Conservation (phyloP, 2,797 vertebrate genomes). For the Etheostoma nigrum region DNA sequence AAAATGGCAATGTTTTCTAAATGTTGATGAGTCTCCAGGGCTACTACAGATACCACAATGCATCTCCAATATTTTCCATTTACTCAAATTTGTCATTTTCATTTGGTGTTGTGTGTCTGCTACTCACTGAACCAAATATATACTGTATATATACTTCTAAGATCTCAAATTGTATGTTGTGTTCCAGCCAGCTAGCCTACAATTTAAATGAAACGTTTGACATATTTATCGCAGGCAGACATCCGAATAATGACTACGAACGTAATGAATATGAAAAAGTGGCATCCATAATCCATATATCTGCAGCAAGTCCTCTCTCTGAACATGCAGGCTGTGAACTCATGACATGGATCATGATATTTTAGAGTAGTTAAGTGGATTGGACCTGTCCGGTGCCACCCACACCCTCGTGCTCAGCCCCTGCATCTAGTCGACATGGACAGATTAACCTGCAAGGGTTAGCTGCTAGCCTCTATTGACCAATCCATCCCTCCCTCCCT, state of each 20-base stretch:
- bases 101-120: not conserved
- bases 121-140: not conserved
- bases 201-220: not conserved
- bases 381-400: not conserved
- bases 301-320: not conserved
- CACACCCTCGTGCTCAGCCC: not conserved
- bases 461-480: not conserved
- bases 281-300: not conserved
- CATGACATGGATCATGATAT: not conserved
- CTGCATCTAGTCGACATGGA: not conserved
- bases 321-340: not conserved
- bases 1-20: not conserved
- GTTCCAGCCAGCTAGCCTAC: not conserved
- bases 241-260: not conserved
- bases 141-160: no score
- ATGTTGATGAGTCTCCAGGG: not conserved
- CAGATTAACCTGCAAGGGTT: not conserved
- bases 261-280: not conserved
- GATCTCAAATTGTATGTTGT: not conserved
- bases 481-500: not conserved
- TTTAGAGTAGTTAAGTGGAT: slow-evolving; percentile 9
- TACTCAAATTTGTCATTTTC: not conserved
- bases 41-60: no score
- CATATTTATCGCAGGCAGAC: not conserved
- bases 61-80: not conserved